Evolutionary conservation across 1,140 invertebrate genomes (phyloP).

Genomic region (Lepidurus couesii): DNA sequence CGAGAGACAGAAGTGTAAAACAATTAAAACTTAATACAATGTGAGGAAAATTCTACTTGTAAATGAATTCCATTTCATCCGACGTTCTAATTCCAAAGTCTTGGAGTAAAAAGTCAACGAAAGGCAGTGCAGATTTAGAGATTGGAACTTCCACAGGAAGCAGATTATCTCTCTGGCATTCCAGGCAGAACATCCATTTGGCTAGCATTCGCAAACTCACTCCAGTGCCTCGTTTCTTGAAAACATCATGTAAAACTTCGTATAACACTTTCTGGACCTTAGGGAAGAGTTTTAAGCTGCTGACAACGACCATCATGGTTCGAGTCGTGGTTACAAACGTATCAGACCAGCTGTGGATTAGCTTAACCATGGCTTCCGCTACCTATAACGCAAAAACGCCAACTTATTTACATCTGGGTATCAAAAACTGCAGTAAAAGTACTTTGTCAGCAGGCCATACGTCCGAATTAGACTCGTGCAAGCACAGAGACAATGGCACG

Average conservation of each 20-base stretch:
- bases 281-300: background rate
- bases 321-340: background rate
- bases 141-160: background rate
- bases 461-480: background rate
- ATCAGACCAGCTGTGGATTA: background rate
- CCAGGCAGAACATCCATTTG: background rate
- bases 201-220: background rate
- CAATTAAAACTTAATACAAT: background rate
- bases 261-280: background rate
- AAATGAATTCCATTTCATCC: background rate
- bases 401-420: background rate
- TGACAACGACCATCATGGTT: background rate
- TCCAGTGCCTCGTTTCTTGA: background rate
- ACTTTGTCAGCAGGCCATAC: background rate
- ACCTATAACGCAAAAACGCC: background rate
- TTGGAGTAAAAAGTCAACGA: background rate
- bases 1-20: background rate
- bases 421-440: background rate
- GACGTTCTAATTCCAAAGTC: background rate
- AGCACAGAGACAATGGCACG: background rate
- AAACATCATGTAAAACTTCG: background rate
- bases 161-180: background rate
- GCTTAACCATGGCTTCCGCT: background rate
- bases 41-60: background rate
- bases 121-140: background rate